These are phyloP conservation scores for Macrobrachium nipponense DNA, from an alignment of 1,140 invertebrate genomes.

Conservation along the genomic window DNA sequence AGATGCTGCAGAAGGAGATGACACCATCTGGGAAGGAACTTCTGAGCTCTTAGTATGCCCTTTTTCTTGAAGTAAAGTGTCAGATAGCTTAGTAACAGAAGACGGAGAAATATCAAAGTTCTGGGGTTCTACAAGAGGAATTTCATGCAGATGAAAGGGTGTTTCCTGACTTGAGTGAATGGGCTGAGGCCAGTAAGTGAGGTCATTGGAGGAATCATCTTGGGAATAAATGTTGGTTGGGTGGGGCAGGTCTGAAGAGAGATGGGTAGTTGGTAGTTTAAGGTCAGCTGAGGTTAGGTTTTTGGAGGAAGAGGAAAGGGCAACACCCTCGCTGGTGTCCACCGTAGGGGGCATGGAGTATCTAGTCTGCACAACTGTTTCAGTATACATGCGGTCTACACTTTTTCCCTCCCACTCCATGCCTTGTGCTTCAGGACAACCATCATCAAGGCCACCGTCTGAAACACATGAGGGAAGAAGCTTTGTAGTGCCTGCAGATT, in stretches of 20 bases:
- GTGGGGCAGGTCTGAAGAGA: constrained; percentile 13
- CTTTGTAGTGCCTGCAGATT: constrained; percentile 48
- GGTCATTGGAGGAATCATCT: constrained; percentile 24
- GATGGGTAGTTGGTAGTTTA: constrained; percentile 26
- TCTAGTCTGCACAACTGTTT: constrained; percentile 56
- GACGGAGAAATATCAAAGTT: constrained; percentile 52
- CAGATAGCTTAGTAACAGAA: constrained; percentile 57
- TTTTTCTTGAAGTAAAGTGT: constrained; percentile 42
- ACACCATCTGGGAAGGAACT: constrained; percentile 40
- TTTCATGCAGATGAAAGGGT: constrained; percentile 47
- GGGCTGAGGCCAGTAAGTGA: constrained; percentile 23
- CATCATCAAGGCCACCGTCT: constrained; percentile 63
- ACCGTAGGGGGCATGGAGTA: constrained; percentile 46
- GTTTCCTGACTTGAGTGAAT: constrained; percentile 30
- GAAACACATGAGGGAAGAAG: constrained; percentile 64
- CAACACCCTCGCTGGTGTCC: constrained; percentile 55
- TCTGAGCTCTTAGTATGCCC: constrained; percentile 38
- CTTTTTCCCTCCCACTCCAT: constrained; percentile 58
- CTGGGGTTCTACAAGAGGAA: constrained; percentile 43
- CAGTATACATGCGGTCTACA: constrained; percentile 63
- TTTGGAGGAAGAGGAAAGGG: constrained; percentile 44
- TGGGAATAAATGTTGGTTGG: constrained; percentile 22
- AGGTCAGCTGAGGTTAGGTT: constrained; percentile 20
- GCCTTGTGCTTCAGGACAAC: constrained; percentile 58
- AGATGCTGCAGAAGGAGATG: constrained; percentile 50